Base-by-base conservation (phyloP, 2,888 invertebrate species). In the Mythimna lalbum region DNA sequence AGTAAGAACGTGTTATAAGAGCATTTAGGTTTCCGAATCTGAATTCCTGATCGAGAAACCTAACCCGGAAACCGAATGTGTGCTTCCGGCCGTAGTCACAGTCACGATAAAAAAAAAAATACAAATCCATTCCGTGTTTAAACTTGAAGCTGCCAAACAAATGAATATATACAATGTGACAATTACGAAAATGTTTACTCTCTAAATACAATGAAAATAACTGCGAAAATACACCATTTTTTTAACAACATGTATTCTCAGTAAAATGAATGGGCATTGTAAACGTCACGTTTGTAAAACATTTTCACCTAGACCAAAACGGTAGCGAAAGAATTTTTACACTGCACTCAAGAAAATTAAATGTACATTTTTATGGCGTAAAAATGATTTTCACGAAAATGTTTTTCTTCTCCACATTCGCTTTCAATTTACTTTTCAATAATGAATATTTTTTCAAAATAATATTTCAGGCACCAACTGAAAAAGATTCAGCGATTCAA, bases 271-370 rank as follows among this genome's bases (percentile, higher is more conserved):
- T 14, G 43, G 21, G 6, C 14, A 31, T 1, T 36, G 0, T 62
- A 9, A 19, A 7, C 2, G 2, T 17, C 14, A 4, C 23, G 7
- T 49, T 23, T 50, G 36, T 19, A n/a, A 39, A 27, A 61, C 3
- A 53, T 9, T n/a, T 57, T 43, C n/a, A 5, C 14, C 6, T 4
- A n/a, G 17, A 23, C 27, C n/a, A 21, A 47, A 61, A 47, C 12
- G 12, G 21, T 6, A 47, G 4, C 14, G 17, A 31, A 36, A 23
- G 9, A 2, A 53, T 53, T 14, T 59, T 12, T 6, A 7, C 6
- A 47, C 0, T n/a, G 31, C 72, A 65, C 72, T 63, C 43, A 36
- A 27, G 27, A 59, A 70, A 70, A 76, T 76, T 70, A 70, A 76
- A 53, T 49, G 31, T 31, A 64, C 1, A 4, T 53, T 57, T 67